phyloP scores from a whole-genome alignment of 2,113 vertebrate genomes.

The Daubentonia madagascariensis region DNA sequence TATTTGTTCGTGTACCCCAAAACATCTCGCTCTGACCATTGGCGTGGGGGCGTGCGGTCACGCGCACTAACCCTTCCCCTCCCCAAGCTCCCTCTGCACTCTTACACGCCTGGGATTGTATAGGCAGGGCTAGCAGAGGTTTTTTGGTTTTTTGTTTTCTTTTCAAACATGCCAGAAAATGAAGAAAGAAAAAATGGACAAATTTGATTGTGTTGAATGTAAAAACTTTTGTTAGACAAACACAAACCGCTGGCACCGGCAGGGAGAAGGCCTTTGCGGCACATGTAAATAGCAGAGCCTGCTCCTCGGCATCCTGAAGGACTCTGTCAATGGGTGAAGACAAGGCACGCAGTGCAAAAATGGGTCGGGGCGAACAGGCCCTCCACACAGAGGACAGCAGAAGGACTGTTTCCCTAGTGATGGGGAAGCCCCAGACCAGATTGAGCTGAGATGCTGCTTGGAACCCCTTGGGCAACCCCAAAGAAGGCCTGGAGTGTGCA shows the following conservation, averaged over 20 bases:
- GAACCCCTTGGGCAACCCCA: not conserved
- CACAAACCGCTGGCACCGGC: not conserved
- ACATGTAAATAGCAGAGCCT: not conserved
- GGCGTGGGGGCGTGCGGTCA: accelerated
- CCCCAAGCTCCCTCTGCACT: accelerated
- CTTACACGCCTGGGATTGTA: not conserved
- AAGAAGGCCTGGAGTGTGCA: not conserved
- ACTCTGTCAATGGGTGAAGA: accelerated
- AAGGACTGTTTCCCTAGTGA: not conserved
- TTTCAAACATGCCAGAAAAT: not conserved
- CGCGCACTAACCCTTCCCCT: accelerated
- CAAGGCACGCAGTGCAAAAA: accelerated
- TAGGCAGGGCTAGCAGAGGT: too few species aligned
- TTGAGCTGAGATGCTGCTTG: not conserved
- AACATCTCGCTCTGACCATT: accelerated
- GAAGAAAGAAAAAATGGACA: not conserved
- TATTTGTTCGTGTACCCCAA: accelerated
- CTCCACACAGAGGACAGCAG: too few species aligned
- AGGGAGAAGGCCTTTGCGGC: accelerated
- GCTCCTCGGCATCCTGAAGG: accelerated
- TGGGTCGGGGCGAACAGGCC: too few species aligned
- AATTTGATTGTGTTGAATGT: not conserved
- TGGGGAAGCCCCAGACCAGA: too few species aligned
- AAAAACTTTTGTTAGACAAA: not conserved
- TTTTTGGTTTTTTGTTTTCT: not conserved